A percentile compares a stretch with the other conserved stretches of the same genome.
Conservation (phyloP, 2,888 invertebrate genomes). For the Argynnis bischoffii region DNA sequence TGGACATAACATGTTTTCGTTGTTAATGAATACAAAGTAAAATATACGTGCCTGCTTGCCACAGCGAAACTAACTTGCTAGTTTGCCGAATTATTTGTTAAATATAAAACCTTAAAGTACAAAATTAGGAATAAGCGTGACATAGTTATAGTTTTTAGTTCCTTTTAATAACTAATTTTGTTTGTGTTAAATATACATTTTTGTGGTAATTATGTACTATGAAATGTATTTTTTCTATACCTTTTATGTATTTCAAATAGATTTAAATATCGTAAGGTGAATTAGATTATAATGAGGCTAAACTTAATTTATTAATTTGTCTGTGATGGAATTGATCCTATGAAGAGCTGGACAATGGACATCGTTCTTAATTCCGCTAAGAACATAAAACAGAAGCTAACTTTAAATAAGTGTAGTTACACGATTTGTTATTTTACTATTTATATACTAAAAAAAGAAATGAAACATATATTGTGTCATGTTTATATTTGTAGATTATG, state of each 20-base stretch:
- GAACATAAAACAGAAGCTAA: not conserved
- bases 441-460: no score
- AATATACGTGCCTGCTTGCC: conserved; percentile 40
- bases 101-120: conserved; percentile 60
- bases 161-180: not conserved
- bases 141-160: conserved; percentile 29
- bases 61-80: conserved; percentile 31
- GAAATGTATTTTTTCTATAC: conserved; percentile 12
- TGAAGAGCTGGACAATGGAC: conserved; percentile 48
- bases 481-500: not conserved
- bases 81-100: conserved; percentile 31
- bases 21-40: conserved; percentile 44
- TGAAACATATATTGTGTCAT: not conserved
- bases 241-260: not conserved
- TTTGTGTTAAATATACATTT: not conserved
- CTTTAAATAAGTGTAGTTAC: no score
- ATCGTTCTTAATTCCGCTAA: conserved; percentile 16
- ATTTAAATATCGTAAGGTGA: conserved; percentile 11
- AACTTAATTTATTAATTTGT: conserved; percentile 44
- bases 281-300: conserved; percentile 48
- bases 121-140: conserved; percentile 53
- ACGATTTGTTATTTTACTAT: no score
- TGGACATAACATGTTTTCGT: conserved; percentile 51
- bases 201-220: conserved; percentile 17
- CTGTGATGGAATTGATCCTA: conserved; percentile 48